Percentiles rank a stretch among this genome's conserved stretches.
These are phyloP conservation scores for Aquatica leii DNA, from an alignment of 2,888 invertebrate genomes.

Conservation along the genomic window DNA sequence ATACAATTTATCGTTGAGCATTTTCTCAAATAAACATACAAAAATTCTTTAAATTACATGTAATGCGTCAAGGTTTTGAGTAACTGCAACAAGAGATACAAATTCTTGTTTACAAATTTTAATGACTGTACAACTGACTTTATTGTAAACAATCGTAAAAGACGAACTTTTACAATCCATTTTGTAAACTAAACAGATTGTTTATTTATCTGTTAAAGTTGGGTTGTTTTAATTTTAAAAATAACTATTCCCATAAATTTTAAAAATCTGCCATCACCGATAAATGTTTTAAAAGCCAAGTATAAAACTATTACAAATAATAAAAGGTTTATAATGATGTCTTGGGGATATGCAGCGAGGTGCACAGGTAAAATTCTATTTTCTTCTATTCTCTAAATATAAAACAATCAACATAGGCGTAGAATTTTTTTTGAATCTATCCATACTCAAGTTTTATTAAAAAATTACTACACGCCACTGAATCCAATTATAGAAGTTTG, in stretches of 20 bases:
- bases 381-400: conserved; percentile 19
- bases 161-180: conserved; percentile 2
- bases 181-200: conserved; percentile 8
- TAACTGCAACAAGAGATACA: neutral
- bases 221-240: conserved; percentile 20
- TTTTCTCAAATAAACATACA: conserved; percentile 30
- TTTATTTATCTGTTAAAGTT: conserved; percentile 12
- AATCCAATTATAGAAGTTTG: conserved; percentile 33
- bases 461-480: conserved; percentile 22
- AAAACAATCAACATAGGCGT: conserved; percentile 22
- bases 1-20: conserved; percentile 21
- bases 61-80: neutral
- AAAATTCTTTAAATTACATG: conserved; percentile 34
- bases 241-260: conserved; percentile 25
- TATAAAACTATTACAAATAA: conserved; percentile 37
- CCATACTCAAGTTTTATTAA: neutral
- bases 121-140: neutral
- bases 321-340: conserved; percentile 36
- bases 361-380: conserved; percentile 37
- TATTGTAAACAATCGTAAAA: conserved; percentile 9
- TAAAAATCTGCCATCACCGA: conserved; percentile 17
- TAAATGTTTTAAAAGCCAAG: conserved; percentile 12
- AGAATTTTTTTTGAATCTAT: conserved; percentile 6
- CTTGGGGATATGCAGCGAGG: conserved; percentile 29
- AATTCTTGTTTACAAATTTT: neutral